phyloP scores from a whole-genome alignment of 2,888 invertebrate genomes.

The Flexamia atlantica region DNA sequence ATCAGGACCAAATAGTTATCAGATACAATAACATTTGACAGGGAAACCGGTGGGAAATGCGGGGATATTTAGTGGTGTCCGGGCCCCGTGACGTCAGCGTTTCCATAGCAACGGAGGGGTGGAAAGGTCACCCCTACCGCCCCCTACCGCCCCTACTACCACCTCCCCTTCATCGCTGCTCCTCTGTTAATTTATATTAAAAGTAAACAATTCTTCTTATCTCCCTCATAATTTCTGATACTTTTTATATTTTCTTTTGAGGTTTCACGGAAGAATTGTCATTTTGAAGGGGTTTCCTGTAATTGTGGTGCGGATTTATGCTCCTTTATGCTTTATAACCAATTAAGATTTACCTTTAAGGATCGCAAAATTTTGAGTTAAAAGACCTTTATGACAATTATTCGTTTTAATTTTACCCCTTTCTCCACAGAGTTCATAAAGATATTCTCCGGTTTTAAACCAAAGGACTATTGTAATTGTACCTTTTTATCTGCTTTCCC shows the following conservation, averaged over 20 bases:
- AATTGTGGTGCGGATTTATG: constrained; percentile 10
- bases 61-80: constrained; percentile 41
- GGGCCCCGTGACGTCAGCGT: constrained; percentile 54
- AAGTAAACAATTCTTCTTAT: constrained; percentile 49
- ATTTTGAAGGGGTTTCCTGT: not conserved
- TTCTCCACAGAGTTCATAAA: too few relatives aligned
- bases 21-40: constrained; percentile 55
- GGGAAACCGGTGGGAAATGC: constrained; percentile 45
- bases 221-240: constrained; percentile 48
- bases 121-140: constrained; percentile 53
- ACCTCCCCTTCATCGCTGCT: constrained; percentile 21
- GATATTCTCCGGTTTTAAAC: not conserved
- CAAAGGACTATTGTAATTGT: not conserved
- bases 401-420: not conserved
- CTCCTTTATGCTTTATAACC: constrained; percentile 18
- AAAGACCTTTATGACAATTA: not conserved
- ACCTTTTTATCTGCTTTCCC: too few relatives aligned
- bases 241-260: constrained; percentile 42
- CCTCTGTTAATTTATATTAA: constrained; percentile 48
- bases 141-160: constrained; percentile 9
- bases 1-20: constrained; percentile 55
- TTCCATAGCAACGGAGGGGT: constrained; percentile 53
- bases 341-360: constrained; percentile 9
- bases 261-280: not conserved
- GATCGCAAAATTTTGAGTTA: not conserved